Evolutionary conservation across 92 coral and sea anemone genomes (phyloP), one percentile per base, ranked within the genome.

Genomic region (Umimayanthus chanpuru): DNA sequence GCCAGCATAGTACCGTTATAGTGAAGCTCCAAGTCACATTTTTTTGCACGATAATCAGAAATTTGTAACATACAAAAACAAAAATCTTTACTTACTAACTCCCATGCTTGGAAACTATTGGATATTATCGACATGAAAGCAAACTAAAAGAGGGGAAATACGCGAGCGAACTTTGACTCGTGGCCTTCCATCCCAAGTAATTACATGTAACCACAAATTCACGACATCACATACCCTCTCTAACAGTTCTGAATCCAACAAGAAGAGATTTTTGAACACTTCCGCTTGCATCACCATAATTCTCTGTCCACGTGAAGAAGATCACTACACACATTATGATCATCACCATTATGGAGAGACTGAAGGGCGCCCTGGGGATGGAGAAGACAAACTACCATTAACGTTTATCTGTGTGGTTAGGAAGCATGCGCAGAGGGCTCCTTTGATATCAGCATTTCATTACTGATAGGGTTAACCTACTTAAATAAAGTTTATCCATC

Each of bases 221-320:
- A 18, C 12, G 16, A 36, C 29, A 32, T 9, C 39, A 66, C 90
- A 53, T 82, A 96, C 98, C 98, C 38, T 93, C 88, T 86, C 89
- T 88, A 23, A 96, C 90, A 71, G 92, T 95, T 41, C 75, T 70
- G 23, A 93, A 47, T 38, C 95, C 98, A 28, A 88, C 92, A 78
- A 80, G 21, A 66, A 95, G 88, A 9, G 95, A 93, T 5, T 88
- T 88, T 29, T 66, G 68, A 56, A 92, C 28, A 77, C 93, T 90
- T 30, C 93, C 94, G 32, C 91, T 65, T 16, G 91, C 84, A 86
- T 93, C 93, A 9, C 98, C 98, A 89, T 94, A 96, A 81, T 96
- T 96, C 89, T 96, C 98, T 73, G 94, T 91, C 98, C 98, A 96
- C 11, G 87, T 87, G 20, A 82, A 88, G 81, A 89, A 93, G 83